Evolutionary conservation across 2,888 invertebrate species (phyloP).

Genomic region (Lithosia quadra): DNA sequence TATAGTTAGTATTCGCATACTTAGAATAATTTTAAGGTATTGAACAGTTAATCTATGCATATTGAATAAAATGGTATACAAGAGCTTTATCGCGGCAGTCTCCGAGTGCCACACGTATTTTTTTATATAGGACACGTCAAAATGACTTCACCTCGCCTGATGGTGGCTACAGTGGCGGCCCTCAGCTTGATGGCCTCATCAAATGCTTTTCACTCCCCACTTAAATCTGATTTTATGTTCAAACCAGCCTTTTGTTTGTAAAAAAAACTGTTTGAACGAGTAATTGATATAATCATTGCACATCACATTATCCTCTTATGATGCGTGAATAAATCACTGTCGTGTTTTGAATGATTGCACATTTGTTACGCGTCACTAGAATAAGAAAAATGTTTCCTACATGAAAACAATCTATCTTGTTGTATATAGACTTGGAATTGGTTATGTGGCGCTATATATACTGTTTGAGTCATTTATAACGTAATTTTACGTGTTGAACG

Average conservation of each 20-base stretch:
- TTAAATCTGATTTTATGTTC: too few species aligned
- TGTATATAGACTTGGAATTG: neutral
- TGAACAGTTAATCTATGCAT: too few species aligned
- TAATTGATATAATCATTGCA: neutral
- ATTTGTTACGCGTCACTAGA: slow-evolving; percentile 4
- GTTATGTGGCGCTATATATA: neutral
- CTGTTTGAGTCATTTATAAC: neutral
- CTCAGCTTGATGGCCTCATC: too few species aligned
- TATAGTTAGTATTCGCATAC: too few species aligned
- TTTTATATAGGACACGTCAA: too few species aligned
- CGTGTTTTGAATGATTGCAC: neutral
- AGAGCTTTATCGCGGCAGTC: too few species aligned
- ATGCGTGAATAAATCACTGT: neutral
- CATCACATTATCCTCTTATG: neutral
- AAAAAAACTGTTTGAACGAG: neutral
- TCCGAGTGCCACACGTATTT: too few species aligned
- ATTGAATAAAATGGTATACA: too few species aligned
- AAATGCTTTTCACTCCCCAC: too few species aligned
- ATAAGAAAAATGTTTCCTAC: neutral
- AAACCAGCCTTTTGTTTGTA: neutral
- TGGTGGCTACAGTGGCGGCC: too few species aligned
- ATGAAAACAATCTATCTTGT: neutral
- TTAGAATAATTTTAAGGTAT: too few species aligned
- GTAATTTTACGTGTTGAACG: neutral
- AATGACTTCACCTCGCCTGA: too few species aligned